Percentiles rank a stretch among this genome's conserved stretches.
Conservation (phyloP, 2,888 invertebrate genomes). For the Nephrotoma guestfalica region DNA sequence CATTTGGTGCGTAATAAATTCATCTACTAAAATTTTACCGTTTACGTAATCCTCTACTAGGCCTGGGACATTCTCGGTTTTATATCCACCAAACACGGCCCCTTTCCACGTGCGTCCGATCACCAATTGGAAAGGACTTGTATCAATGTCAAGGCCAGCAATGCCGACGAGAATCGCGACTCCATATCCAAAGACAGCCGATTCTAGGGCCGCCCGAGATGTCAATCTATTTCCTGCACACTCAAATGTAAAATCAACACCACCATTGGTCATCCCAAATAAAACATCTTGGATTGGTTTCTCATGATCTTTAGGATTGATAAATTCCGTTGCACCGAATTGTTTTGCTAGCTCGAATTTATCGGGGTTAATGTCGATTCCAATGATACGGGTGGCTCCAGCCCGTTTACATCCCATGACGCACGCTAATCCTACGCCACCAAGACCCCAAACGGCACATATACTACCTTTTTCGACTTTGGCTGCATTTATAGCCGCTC, state of each 20-base stretch:
- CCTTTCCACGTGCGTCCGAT: slow-evolving; percentile 97
- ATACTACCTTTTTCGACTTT: slow-evolving; percentile 75
- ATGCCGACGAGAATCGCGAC: slow-evolving; percentile 93
- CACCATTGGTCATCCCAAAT: slow-evolving; percentile 83
- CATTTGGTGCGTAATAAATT: slow-evolving; percentile 79
- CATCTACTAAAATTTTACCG: slow-evolving; percentile 76
- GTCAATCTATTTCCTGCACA: slow-evolving; percentile 88
- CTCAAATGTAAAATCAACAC: slow-evolving; percentile 95
- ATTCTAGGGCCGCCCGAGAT: slow-evolving; percentile 65
- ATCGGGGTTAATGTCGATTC: slow-evolving; percentile 68
- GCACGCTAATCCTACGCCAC: slow-evolving; percentile 84
- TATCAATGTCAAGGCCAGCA: slow-evolving; percentile 89
- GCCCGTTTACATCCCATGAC: slow-evolving; percentile 75
- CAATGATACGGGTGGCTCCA: slow-evolving; percentile 76
- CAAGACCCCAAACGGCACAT: slow-evolving; percentile 87
- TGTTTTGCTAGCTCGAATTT: slow-evolving; percentile 64
- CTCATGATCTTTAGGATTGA: slow-evolving; percentile 76
- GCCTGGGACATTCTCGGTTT: slow-evolving; percentile 89
- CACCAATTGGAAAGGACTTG: slow-evolving; percentile 94
- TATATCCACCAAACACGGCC: slow-evolving; percentile 91
- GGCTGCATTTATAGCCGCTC: slow-evolving; percentile 84
- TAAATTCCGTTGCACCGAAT: slow-evolving; percentile 89
- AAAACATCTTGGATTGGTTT: slow-evolving; percentile 79
- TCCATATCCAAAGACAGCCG: slow-evolving; percentile 97
- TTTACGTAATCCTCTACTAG: slow-evolving; percentile 72